Base-by-base conservation (phyloP, 1,140 invertebrate species). In the Diachasma alloeum region DNA sequence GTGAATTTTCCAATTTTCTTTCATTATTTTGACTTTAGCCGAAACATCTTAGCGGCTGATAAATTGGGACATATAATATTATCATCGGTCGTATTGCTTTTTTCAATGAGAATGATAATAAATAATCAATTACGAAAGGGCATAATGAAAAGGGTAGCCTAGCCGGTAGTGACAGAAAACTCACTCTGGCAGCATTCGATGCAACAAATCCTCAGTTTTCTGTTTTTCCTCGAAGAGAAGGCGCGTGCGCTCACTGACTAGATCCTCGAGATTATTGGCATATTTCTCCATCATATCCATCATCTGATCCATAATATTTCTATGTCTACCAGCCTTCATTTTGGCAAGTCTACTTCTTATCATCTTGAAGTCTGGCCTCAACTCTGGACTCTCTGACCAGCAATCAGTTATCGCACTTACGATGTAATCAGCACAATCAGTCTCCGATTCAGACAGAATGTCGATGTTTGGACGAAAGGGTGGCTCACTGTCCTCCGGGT, bases 271-370 rank as follows among this genome's bases (percentile, higher is more conserved):
- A 91, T 98, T 96, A 86, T 97, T 96, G 15, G 96, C 95, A 87
- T 98, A 97, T 82, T 96, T 97, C 87, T 97, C 97, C 96, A 98
- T 96, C 94, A 97, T 97, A 78, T 96, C 94, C 94, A 98, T 96
- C 95, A 98, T 97, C 91, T 97, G 95, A 86, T 98, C 97, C 95
- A 98, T 97, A 78, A 98, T 96, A 87, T 97, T 97, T 81, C 93
- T 93, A 83, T 95, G 94, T 83, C 94, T 94, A 82, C 95, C 96
- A 72, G 94, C 93, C 87, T 96, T 95, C 93, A 98, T 94, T 83
- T 95, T 94, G 89, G 97, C 97, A 66, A 97, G 91, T 66, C 94
- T 91, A 26, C 91, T 92, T 80, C 96, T 91, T 80, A 98, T 94
- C 22, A 89, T 91, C 81, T 92, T 91, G 88, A 98, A 97, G 85